Evolutionary conservation across 1,140 invertebrate species (phyloP), one percentile per base, ranked within the genome.

Genomic region (Macrosteles quadrilineatus): DNA sequence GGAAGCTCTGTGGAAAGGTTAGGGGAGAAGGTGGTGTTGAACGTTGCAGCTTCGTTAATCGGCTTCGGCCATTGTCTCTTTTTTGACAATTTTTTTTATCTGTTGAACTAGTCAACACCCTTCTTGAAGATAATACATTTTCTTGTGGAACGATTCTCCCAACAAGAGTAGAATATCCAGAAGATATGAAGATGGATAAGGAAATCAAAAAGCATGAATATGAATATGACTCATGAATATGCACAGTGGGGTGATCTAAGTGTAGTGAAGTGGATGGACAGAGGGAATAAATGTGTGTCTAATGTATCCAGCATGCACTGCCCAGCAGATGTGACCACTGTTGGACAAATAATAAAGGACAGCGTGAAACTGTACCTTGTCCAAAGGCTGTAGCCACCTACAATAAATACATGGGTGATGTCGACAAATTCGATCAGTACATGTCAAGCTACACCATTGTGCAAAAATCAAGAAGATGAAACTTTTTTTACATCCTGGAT

Each of bases 11-110:
- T 47, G 29, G 53, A 62, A 45, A 71, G 66, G n/a, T 68, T 78
- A 6, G 74, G 77, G 62, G 74, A 75, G 67, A 71, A 70, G 66
- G 72, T 77, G 45, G 75, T 77, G 31, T 45, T 53, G 19, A 69
- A 70, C 21, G 53, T 77, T 29, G 21, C 32, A 27, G 11, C 19
- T 36, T 32, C 25, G 40, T 73, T 68, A 36, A 19, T 47, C 23
- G 66, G 70, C 21, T 1, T 57, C 14, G 65, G 62, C 6, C 53
- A 73, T 50, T 73, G 71, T 31, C 29, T 73, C n/a, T n/a, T n/a
- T 72, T 73, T 72, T 55, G 72, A 73, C 29, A 32, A 68, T 27
- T 73, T 72, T 70, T 73, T 73, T 25, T 36, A 23, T 68, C 53
- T 29, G 45, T 72, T 19, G 25, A 17, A 14, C 57, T 73, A 1